These are phyloP conservation scores for Actenoides lindsayi DNA, from an alignment of 2,113 vertebrate species.

Conservation along the genomic window DNA sequence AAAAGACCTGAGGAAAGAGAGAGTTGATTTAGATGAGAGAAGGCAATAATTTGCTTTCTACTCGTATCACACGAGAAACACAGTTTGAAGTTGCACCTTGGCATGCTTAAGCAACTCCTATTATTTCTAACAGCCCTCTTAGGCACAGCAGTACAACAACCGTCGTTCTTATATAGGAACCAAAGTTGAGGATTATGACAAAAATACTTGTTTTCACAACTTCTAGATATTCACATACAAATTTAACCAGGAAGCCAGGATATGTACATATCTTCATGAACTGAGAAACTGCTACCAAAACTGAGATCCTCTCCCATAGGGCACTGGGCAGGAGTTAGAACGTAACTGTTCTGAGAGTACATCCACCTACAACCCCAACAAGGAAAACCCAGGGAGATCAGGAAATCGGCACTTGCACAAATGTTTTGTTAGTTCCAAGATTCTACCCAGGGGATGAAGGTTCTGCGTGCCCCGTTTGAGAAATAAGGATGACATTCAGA, in stretches of 20 bases:
- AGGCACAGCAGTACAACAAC: neutral
- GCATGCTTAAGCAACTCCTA: neutral
- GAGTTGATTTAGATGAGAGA: neutral
- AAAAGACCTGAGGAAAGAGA: neutral
- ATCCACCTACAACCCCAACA: neutral
- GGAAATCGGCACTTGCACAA: neutral
- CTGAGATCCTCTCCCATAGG: neutral
- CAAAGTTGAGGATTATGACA: neutral
- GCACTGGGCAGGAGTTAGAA: neutral
- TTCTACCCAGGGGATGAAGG: neutral
- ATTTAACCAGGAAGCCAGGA: neutral
- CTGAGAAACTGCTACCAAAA: neutral
- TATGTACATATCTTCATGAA: neutral
- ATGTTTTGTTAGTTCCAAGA: neutral
- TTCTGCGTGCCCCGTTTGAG: neutral
- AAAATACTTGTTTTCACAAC: neutral
- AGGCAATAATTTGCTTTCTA: neutral
- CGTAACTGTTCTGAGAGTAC: neutral
- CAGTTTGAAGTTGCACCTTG: neutral
- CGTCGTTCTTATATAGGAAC: neutral
- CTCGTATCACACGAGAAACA: neutral
- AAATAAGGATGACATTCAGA: constrained; percentile 4
- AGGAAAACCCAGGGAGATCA: neutral
- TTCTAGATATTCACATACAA: neutral
- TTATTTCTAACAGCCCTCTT: neutral